These are phyloP conservation scores for Tamandua tetradactyla DNA, from an alignment of 2,797 vertebrate genomes.

Conservation along the genomic window DNA sequence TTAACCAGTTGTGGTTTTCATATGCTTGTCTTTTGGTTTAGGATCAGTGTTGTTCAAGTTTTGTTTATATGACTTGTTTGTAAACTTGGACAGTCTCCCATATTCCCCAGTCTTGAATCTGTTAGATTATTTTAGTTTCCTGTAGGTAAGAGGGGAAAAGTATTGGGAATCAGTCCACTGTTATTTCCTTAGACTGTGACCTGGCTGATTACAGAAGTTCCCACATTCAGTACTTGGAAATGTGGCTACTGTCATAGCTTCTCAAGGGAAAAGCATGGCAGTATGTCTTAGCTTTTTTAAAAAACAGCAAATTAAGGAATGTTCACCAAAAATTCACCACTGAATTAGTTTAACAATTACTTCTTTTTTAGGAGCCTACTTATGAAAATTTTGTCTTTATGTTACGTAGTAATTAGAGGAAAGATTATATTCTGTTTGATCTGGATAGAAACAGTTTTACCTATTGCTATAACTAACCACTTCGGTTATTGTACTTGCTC, in stretches of 20 bases:
- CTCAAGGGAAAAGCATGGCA: too few species aligned
- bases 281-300: not conserved
- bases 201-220: not conserved
- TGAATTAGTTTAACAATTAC: not conserved
- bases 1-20: constrained; percentile 5
- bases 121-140: not conserved
- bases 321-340: not conserved
- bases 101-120: not conserved
- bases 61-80: constrained; percentile 4
- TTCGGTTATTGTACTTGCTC: not conserved
- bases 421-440: not conserved
- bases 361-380: not conserved
- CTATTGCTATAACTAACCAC: not conserved
- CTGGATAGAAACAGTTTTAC: not conserved
- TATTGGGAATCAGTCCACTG: not conserved
- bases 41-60: constrained; percentile 13
- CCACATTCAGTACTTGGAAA: not conserved
- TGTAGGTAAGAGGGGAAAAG: not conserved
- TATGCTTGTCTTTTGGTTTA: not conserved
- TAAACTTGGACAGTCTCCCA: not conserved
- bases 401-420: constrained; percentile 9
- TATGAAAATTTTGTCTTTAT: not conserved
- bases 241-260: too few species aligned
- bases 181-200: not conserved
- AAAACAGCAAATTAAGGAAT: constrained; percentile 5